phyloP scores from a whole-genome alignment of 2,888 invertebrate genomes.

The Archips xylosteana region DNA sequence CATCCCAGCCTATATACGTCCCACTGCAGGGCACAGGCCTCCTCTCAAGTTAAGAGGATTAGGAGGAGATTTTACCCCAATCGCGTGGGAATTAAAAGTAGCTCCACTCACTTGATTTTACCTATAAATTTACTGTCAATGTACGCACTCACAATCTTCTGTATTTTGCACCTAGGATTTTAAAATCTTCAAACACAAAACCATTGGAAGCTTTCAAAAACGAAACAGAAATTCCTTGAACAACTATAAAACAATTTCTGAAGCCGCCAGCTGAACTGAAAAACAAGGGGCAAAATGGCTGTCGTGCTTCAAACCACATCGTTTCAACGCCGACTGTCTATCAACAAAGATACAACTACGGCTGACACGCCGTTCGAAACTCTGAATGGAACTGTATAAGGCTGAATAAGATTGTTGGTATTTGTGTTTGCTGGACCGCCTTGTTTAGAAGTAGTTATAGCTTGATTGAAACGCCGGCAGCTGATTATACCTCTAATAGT shows the following conservation, averaged over 20 bases:
- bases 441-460: slow-evolving; percentile 69
- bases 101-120: too few relatives aligned
- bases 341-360: slow-evolving; percentile 16
- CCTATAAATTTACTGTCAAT: too few relatives aligned
- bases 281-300: slow-evolving; percentile 55
- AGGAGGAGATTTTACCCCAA: too few relatives aligned
- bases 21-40: too few relatives aligned
- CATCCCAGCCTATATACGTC: too few relatives aligned
- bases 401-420: slow-evolving; percentile 11
- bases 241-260: slow-evolving; percentile 25
- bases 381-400: slow-evolving; percentile 15
- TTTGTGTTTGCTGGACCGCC: slow-evolving; percentile 62
- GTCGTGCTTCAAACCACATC: slow-evolving; percentile 63
- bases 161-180: too few relatives aligned
- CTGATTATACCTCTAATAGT: slow-evolving; percentile 80
- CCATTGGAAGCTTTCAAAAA: not conserved
- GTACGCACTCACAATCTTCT: too few relatives aligned
- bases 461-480: slow-evolving; percentile 77
- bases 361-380: not conserved
- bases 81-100: too few relatives aligned
- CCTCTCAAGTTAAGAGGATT: too few relatives aligned
- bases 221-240: slow-evolving; percentile 9
- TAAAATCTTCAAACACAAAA: not conserved
- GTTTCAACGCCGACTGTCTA: slow-evolving; percentile 46
- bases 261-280: slow-evolving; percentile 51